Percentiles rank a stretch among this genome's conserved stretches.
Conservation (phyloP, 2,797 vertebrate genomes). For the Coilia nasus region DNA sequence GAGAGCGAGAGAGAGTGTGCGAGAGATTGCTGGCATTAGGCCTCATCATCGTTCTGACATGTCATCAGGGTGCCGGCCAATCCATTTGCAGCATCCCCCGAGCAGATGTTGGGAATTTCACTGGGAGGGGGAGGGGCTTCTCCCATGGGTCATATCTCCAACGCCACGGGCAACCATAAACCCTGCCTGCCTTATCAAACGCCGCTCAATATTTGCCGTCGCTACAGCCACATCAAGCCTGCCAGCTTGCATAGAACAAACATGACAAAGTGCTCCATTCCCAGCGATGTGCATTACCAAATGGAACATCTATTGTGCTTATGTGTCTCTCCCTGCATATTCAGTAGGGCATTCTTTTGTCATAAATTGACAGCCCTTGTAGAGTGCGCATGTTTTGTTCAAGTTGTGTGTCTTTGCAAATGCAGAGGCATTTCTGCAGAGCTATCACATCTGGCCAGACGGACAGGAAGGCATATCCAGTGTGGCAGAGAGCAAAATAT, state of each 20-base stretch:
- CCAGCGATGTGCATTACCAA: neutral
- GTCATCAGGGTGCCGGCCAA: neutral
- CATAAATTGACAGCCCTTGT: neutral
- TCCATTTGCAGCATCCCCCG: neutral
- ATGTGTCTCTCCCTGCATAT: neutral
- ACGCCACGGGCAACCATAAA: neutral
- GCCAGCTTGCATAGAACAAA: neutral
- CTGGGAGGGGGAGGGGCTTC: neutral
- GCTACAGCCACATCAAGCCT: neutral
- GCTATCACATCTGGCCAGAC: constrained; percentile 21
- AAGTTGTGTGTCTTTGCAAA: neutral
- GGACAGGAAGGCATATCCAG: constrained; percentile 29
- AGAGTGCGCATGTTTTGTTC: neutral
- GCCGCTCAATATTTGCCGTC: neutral
- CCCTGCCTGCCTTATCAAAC: neutral
- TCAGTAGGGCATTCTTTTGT: neutral
- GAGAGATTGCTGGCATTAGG: constrained; percentile 15
- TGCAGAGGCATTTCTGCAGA: constrained; percentile 5
- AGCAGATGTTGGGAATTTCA: constrained; percentile 20
- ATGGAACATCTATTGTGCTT: neutral
- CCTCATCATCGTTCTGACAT: neutral
- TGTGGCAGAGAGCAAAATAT: constrained; percentile 35
- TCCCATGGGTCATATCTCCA: neutral
- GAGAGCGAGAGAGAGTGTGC: neutral
- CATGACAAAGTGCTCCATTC: neutral